Conservation (phyloP, 2,888 invertebrate genomes). For the Calephelis perditalis region DNA sequence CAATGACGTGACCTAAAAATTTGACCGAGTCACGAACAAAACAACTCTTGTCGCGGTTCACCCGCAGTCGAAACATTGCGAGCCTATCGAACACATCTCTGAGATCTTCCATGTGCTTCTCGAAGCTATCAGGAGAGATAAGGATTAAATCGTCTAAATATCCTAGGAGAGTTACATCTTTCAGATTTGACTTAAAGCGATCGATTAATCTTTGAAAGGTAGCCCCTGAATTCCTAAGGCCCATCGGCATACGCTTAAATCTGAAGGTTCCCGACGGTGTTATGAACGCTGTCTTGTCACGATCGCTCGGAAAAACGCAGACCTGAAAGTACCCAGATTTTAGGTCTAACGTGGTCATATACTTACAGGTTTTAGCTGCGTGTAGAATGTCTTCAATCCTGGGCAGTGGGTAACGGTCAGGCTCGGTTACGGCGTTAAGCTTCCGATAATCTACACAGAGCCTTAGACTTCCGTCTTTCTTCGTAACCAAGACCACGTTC, state of each 20-base stretch:
- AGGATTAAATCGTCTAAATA: constrained; percentile 35
- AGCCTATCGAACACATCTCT: constrained; percentile 32
- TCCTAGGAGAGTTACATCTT: constrained; percentile 18
- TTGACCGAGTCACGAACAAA: constrained; percentile 34
- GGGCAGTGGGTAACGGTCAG: constrained; percentile 35
- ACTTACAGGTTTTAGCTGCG: constrained; percentile 27
- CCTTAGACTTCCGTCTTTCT: constrained; percentile 32
- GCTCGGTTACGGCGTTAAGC: constrained; percentile 35
- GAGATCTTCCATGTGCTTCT: constrained; percentile 35
- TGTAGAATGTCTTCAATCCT: constrained; percentile 34
- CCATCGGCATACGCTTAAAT: constrained; percentile 33
- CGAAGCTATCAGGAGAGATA: constrained; percentile 32
- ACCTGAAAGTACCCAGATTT: constrained; percentile 33
- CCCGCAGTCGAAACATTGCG: constrained; percentile 29
- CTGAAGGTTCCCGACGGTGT: constrained; percentile 27
- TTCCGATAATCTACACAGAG: constrained; percentile 38
- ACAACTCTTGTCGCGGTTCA: constrained; percentile 36
- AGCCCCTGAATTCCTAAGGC: constrained; percentile 29
- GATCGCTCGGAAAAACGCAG: constrained; percentile 22
- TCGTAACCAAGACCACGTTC: constrained; percentile 31
- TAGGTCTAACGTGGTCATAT: constrained; percentile 32
- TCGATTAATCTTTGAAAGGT: constrained; percentile 34
- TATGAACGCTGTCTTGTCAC: constrained; percentile 30
- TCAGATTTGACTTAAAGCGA: constrained; percentile 26
- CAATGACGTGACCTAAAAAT: constrained; percentile 38